phyloP scores from a whole-genome alignment of 2,888 invertebrate genomes.

The Oscheius sp. region DNA sequence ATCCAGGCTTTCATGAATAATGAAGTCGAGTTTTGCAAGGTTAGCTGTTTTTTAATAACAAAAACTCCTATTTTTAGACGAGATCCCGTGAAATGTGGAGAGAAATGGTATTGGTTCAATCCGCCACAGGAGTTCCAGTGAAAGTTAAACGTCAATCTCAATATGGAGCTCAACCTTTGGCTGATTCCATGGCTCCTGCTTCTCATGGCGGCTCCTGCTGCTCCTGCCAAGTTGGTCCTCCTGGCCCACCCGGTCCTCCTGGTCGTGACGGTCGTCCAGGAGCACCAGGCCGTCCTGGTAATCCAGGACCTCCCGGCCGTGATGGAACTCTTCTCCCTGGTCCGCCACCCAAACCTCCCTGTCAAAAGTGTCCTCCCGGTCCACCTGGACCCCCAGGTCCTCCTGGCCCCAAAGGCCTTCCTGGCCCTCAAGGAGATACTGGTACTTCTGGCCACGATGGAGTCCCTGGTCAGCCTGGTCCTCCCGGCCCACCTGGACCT shows the following conservation, averaged over 20 bases:
- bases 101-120: constrained; percentile 69
- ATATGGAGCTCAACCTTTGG: constrained; percentile 49
- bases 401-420: constrained; percentile 61
- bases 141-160: constrained; percentile 47
- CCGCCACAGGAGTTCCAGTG: constrained; percentile 53
- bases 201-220: constrained; percentile 61
- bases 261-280: constrained; percentile 65
- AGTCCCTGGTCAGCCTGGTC: constrained; percentile 59
- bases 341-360: constrained; percentile 70
- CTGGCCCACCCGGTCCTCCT: constrained; percentile 60
- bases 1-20: constrained; percentile 70
- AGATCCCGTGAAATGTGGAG: constrained; percentile 70
- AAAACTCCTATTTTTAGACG: constrained; percentile 45
- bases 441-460: constrained; percentile 56
- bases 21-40: constrained; percentile 70
- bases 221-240: constrained; percentile 64
- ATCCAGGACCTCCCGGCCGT: constrained; percentile 63
- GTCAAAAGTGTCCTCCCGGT: constrained; percentile 66
- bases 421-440: constrained; percentile 65
- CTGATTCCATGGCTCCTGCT: constrained; percentile 44
- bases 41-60: constrained; percentile 25
- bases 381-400: constrained; percentile 55
- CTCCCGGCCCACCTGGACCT: constrained; percentile 68
- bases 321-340: constrained; percentile 66
- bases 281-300: constrained; percentile 60